phyloP scores from a whole-genome alignment of 2,113 vertebrate species.

The human region DNA sequence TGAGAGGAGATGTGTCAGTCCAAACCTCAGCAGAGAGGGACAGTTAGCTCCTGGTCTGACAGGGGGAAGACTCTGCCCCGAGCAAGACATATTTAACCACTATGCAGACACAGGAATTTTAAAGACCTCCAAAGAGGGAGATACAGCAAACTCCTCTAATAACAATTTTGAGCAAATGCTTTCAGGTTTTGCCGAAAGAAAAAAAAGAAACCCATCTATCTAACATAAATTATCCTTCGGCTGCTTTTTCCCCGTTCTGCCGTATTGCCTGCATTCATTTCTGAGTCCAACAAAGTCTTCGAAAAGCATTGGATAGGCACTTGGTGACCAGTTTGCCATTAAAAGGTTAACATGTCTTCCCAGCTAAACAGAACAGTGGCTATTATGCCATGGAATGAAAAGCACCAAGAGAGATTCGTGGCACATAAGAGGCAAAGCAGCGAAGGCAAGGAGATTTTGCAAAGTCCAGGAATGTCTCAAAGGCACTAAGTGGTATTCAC shows the following conservation, averaged over 20 bases:
- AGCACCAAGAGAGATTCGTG: neutral
- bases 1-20: neutral
- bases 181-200: neutral
- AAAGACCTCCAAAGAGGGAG: neutral
- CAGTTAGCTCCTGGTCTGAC: neutral
- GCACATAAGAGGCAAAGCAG: neutral
- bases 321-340: neutral
- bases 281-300: neutral
- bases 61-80: neutral
- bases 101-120: neutral
- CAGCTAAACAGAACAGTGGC: neutral
- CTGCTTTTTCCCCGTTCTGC: neutral
- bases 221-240: neutral
- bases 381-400: neutral
- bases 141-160: neutral
- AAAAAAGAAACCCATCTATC: neutral
- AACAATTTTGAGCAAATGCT: neutral
- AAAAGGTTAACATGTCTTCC: constrained; percentile 45
- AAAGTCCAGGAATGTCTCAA: constrained; percentile 10
- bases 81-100: neutral
- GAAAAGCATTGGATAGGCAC: neutral
- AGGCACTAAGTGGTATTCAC: neutral
- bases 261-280: constrained; percentile 7
- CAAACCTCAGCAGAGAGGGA: neutral
- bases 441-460: neutral